phyloP scores from a whole-genome alignment of 2,888 invertebrate genomes.

The Drosophila cyrtoloma region DNA sequence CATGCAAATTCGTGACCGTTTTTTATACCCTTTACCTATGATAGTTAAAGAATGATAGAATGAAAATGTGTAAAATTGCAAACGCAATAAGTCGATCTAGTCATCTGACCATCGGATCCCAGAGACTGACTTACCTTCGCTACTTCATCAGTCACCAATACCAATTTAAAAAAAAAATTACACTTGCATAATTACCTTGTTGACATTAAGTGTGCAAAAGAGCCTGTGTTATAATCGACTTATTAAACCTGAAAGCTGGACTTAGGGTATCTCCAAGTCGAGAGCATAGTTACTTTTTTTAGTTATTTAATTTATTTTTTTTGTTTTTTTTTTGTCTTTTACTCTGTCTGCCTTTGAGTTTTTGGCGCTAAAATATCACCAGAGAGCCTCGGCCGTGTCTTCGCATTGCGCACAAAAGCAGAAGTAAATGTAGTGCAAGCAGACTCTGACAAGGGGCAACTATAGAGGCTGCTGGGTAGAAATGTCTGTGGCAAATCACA shows the following conservation, averaged over 20 bases:
- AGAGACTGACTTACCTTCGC: not conserved
- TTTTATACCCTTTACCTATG: constrained; percentile 4
- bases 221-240: not conserved
- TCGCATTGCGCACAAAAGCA: constrained; percentile 37
- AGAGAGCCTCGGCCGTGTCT: constrained; percentile 46
- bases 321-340: constrained; percentile 11
- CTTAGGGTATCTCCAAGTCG: not conserved
- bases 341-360: constrained; percentile 43
- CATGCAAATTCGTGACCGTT: constrained; percentile 71
- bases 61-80: not conserved
- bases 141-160: not conserved
- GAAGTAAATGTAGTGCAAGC: constrained; percentile 43
- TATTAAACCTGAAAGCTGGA: not conserved
- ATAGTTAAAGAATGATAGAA: not conserved
- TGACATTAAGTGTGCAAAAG: not conserved
- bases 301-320: constrained; percentile 10
- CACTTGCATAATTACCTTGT: not conserved
- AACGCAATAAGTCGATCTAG: not conserved
- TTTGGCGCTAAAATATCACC: constrained; percentile 69
- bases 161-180: not conserved
- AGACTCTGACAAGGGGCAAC: constrained; percentile 17
- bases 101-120: not conserved
- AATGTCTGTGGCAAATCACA: constrained; percentile 75
- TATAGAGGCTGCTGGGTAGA: constrained; percentile 33
- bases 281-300: not conserved